Conservation (phyloP, 2,797 vertebrate species). For the Hydrocynus forskahlii region DNA sequence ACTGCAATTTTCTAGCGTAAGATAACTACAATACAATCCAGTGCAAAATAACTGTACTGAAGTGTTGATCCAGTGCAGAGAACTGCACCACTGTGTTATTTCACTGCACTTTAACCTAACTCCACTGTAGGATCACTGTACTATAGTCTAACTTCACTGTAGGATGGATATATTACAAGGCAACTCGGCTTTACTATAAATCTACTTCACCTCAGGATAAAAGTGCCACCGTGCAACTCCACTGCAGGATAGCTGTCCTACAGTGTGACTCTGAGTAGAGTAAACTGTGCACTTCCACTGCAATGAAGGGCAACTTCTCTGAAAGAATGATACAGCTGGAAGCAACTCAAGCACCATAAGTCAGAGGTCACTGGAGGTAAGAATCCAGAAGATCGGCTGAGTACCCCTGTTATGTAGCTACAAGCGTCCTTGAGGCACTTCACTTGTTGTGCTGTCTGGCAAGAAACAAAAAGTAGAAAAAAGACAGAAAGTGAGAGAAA, state of each 20-base stretch:
- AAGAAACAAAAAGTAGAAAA: no score
- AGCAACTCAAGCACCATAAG: slow-evolving; percentile 5
- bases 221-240: neutral
- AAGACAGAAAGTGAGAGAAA: neutral
- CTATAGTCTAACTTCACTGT: neutral
- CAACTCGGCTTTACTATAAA: no score
- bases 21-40: neutral
- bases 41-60: neutral
- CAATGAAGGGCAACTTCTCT: no score
- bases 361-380: slow-evolving; percentile 31
- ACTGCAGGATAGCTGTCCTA: neutral
- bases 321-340: no score
- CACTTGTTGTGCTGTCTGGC: neutral
- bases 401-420: slow-evolving; percentile 9
- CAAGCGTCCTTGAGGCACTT: slow-evolving; percentile 39
- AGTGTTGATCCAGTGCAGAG: neutral
- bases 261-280: no score
- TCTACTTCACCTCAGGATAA: neutral
- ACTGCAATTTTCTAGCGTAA: no score
- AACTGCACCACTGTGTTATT: neutral
- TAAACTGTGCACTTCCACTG: no score
- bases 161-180: neutral
- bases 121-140: neutral
- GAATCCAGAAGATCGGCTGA: slow-evolving; percentile 10
- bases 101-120: neutral